Percentiles rank a stretch among this genome's conserved stretches.
Conservation (phyloP, 2,888 invertebrate species). For the Hofmannophila pseudospretella region DNA sequence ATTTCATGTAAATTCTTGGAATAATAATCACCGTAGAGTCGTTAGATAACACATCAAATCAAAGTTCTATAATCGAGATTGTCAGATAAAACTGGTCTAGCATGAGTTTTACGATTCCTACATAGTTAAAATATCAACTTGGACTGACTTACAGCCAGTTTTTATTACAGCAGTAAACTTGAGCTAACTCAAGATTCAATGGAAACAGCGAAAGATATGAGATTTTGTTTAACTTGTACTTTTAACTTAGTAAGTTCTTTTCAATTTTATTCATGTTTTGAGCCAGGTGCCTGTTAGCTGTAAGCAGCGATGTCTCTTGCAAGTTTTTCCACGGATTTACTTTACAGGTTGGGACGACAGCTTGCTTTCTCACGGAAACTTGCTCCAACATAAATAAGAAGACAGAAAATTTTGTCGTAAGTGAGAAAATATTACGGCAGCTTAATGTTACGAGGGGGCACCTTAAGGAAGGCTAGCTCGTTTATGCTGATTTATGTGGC, state of each 20-base stretch:
- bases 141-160: constrained; percentile 5
- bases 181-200: background rate
- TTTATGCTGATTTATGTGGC: constrained; percentile 73
- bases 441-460: constrained; percentile 70
- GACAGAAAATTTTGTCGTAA: constrained; percentile 72
- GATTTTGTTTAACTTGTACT: no score
- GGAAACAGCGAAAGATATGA: background rate
- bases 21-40: no score
- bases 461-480: constrained; percentile 66
- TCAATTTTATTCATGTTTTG: constrained; percentile 11
- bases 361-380: constrained; percentile 44
- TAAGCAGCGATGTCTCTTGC: constrained; percentile 1
- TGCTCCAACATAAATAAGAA: constrained; percentile 59
- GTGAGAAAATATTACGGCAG: constrained; percentile 75
- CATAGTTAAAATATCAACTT: constrained; percentile 13
- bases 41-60: background rate
- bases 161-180: constrained; percentile 13
- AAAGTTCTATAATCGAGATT: background rate
- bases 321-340: constrained; percentile 8
- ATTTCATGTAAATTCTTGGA: background rate
- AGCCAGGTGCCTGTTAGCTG: background rate
- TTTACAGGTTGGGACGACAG: constrained; percentile 55
- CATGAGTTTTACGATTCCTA: constrained; percentile 12
- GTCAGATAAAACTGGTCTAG: constrained; percentile 2
- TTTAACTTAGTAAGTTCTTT: constrained; percentile 8